phyloP scores from a whole-genome alignment of 2,888 invertebrate genomes.

The Yponomeuta plumbellus region DNA sequence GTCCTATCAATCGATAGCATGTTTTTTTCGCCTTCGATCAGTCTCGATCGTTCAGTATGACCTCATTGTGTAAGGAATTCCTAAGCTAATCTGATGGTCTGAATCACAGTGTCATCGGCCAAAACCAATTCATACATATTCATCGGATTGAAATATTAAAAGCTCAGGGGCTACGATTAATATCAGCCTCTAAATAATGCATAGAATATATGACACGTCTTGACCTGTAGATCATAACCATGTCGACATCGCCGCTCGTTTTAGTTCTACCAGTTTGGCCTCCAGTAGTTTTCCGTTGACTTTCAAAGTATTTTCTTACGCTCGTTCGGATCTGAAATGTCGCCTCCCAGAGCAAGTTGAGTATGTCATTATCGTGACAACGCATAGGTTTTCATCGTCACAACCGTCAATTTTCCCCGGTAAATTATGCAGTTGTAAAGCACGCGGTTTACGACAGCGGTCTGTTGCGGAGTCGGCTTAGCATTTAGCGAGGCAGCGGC shows the following conservation, averaged over 20 bases:
- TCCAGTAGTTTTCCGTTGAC: not conserved
- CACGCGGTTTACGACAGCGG: not conserved
- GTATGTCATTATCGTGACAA: not conserved
- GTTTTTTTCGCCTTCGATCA: not conserved
- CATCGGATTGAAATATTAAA: slow-evolving; percentile 3
- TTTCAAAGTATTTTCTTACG: not conserved
- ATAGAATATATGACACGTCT: not conserved
- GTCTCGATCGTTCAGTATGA: not conserved
- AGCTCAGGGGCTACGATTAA: slow-evolving; percentile 4
- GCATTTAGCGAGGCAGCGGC: slow-evolving; percentile 8
- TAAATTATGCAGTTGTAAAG: not conserved
- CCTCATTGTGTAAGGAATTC: slow-evolving; percentile 12
- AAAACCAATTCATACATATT: slow-evolving; percentile 13
- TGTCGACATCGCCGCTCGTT: slow-evolving; percentile 1
- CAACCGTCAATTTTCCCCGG: not conserved
- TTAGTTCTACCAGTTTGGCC: not conserved
- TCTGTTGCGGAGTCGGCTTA: not conserved
- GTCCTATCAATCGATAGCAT: not conserved
- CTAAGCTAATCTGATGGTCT: not conserved
- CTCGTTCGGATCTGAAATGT: too few relatives aligned
- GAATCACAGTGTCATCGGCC: slow-evolving; percentile 10
- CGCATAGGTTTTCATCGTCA: not conserved
- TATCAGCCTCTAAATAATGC: not conserved
- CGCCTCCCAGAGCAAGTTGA: too few relatives aligned
- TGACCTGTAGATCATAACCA: slow-evolving; percentile 1